Evolutionary conservation across 2,113 vertebrate genomes (phyloP).

Genomic region (Chloebia gouldiae): DNA sequence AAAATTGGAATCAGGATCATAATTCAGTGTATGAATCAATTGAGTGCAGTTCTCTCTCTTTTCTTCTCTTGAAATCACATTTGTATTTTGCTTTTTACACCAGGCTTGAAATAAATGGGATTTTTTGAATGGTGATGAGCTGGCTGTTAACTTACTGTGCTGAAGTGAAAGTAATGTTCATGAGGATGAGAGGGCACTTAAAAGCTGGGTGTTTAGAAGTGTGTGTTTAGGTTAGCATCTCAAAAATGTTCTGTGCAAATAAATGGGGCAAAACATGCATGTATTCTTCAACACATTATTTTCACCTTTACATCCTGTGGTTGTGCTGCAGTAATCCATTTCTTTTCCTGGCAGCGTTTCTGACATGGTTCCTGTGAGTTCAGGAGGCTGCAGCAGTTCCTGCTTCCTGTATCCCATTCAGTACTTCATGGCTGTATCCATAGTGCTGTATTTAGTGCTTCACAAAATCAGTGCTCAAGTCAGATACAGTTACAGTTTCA

Average conservation of each 20-base stretch:
- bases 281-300: background rate
- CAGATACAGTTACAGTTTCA: background rate
- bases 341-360: background rate
- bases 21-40: fast-evolving
- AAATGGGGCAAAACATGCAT: background rate
- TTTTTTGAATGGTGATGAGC: background rate
- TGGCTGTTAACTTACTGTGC: background rate
- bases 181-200: background rate
- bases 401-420: background rate
- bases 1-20: background rate
- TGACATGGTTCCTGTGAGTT: background rate
- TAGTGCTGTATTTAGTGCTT: background rate
- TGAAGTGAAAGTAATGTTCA: background rate
- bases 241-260: background rate
- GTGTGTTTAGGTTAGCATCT: background rate
- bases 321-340: background rate
- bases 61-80: background rate
- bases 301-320: background rate
- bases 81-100: background rate
- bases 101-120: background rate
- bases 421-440: background rate
- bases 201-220: background rate
- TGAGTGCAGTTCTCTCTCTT: background rate
- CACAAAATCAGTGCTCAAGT: background rate
- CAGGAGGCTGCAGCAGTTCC: background rate